Evolutionary conservation across 2,888 invertebrate genomes (phyloP), one percentile per base, ranked within the genome.

Genomic region (Iphiclides podalirius): DNA sequence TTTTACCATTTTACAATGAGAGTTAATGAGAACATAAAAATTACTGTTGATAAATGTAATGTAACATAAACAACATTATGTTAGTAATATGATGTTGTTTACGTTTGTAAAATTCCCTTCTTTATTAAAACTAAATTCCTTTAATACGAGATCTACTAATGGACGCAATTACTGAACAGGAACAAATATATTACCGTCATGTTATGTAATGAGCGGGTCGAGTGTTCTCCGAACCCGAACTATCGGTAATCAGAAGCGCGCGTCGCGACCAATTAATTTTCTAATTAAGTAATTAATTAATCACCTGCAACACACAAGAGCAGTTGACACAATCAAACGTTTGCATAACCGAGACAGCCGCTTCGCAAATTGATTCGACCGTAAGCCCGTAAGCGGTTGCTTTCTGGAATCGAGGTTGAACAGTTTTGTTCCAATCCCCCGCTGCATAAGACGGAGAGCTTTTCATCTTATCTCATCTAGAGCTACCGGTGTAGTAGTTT

Each of bases 391-490:
- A 47, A 47, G 20, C 42, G 36, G 16, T 20, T n/a, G n/a, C n/a
- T n/a, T n/a, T 17, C 35, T 17, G 9, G 33, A 17, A 41, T 13
- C 35, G 40, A 40, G 20, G 34, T 17, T 17, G 17, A 36, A 16
- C 37, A 14, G 48, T 42, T 42, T 33, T 48, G 31, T 36, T 48
- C 31, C 20, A 31, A 42, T 48, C 12, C 20, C 16, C 37, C 11
- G 15, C 16, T 44, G 37, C 41, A 28, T 36, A 31, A 28, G 20
- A 31, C 23, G 36, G 6, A 31, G 28, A 36, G 28, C n/a, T 28
- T 16, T 15, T 26, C 23, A 13, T 15, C 16, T 31, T 23, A 43
- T 43, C 34, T 43, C 13, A 7, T 33, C 17, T 20, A 8, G 15
- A 41, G 28, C 28, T n/a, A n/a, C 8, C 13, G 14, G 14, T 14